Evolutionary conservation across 2,113 vertebrate species (phyloP), one percentile per base, ranked within the genome.

Genomic region (Tyrannus savana): DNA sequence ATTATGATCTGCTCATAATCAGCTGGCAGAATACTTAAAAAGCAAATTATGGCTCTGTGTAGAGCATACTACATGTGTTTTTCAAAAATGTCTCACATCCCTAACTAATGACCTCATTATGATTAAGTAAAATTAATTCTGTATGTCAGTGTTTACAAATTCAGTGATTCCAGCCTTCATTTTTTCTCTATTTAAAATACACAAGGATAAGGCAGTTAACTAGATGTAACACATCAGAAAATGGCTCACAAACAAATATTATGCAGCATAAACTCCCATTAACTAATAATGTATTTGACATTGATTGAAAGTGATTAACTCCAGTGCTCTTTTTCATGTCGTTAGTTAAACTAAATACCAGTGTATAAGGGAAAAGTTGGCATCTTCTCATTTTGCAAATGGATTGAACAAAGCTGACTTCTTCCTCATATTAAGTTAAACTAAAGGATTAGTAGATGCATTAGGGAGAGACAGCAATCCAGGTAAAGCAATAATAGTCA

Each of bases 221-320:
- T 97, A 97, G 97, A 98, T 98, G 94, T 96, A 98, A 95, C 95
- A 95, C 97, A 95, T 97, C 98, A 97, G 96, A 98, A 98, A 98
- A 97, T 96, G 87, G 93, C 93, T 98, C 73, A 31, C 96, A 97
- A 97, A 96, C 97, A 98, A 98, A 98, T 98, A 98, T 97, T 98
- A 98, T 97, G 95, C 94, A 91, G 93, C 96, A 98, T 97, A 97
- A 98, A 97, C 91, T 97, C 96, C 95, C 95, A 98, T 98, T 98
- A 98, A 98, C 95, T 95, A 98, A 98, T 97, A 98, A 97, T 97
- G 95, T 96, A 89, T 83, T 95, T 98, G 98, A 98, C 97, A 98
- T 96, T 98, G 98, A 98, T 97, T 98, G 98, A 98, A 97, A 97
- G 93, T 98, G 97, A 98, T 98, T 98, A 98, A 98, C 94, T 97